Conservation (phyloP, 2,113 vertebrate species). For the Salvator merianae region DNA sequence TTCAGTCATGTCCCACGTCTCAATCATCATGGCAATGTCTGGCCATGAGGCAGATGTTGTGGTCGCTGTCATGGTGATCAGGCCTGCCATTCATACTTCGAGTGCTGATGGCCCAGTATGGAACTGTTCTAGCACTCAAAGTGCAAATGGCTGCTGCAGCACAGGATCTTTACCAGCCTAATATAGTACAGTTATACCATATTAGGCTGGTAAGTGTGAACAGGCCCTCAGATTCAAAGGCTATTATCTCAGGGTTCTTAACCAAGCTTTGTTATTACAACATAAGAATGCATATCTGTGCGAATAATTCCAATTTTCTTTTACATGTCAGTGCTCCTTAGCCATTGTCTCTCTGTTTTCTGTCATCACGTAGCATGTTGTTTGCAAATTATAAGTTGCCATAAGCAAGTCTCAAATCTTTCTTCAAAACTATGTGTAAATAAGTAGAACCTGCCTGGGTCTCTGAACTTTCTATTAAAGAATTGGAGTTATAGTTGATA, state of each 20-base stretch:
- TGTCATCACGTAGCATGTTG: background rate
- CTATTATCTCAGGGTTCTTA: background rate
- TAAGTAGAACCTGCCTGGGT: background rate
- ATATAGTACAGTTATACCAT: too few species aligned
- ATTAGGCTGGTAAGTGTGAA: too few species aligned
- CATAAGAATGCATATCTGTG: background rate
- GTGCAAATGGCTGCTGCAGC: too few species aligned
- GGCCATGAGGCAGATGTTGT: too few species aligned
- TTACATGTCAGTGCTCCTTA: background rate
- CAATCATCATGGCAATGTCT: too few species aligned
- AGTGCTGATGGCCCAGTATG: too few species aligned
- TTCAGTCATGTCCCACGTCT: too few species aligned
- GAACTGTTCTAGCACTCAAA: too few species aligned
- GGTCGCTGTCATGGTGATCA: too few species aligned
- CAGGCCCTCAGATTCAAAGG: background rate
- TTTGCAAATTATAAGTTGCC: background rate
- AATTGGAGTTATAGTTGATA: background rate
- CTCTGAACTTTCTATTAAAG: background rate
- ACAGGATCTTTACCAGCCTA: too few species aligned
- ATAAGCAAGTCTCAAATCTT: constrained; percentile 13
- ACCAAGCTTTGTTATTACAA: background rate
- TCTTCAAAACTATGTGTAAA: constrained; percentile 4
- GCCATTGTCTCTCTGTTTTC: constrained; percentile 6
- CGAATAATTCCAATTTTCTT: background rate
- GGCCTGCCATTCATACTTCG: too few species aligned